Evolutionary conservation across 1,140 invertebrate genomes (phyloP).

Genomic region (Saccostrea echinata): DNA sequence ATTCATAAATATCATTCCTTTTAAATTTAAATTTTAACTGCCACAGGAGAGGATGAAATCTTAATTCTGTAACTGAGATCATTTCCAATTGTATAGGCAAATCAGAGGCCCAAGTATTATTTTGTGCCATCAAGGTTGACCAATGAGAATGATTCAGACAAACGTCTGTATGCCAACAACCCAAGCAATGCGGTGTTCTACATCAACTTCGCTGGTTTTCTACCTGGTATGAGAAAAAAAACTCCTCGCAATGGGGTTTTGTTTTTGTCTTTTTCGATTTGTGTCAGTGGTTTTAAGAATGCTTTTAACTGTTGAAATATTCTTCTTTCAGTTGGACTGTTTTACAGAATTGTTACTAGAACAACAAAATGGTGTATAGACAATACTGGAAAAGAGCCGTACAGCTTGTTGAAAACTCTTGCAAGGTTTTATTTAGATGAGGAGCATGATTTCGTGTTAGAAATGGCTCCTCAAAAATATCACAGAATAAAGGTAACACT

Average conservation of each 20-base stretch:
- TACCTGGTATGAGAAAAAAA: conserved; percentile 71
- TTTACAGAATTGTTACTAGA: conserved; percentile 75
- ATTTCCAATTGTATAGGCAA: background rate
- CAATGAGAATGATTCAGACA: conserved; percentile 33
- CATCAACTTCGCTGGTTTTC: conserved; percentile 75
- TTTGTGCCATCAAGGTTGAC: conserved; percentile 72
- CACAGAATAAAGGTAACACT: conserved; percentile 75
- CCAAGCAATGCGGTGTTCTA: conserved; percentile 73
- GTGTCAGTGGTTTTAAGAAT: background rate
- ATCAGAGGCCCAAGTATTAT: conserved; percentile 55
- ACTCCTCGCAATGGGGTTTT: background rate
- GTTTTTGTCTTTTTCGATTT: background rate
- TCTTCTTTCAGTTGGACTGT: conserved; percentile 72
- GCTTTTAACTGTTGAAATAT: background rate
- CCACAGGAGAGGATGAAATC: background rate
- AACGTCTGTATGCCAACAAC: conserved; percentile 64
- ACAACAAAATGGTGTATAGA: conserved; percentile 75
- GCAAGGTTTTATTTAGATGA: conserved; percentile 75
- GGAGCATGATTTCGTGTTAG: conserved; percentile 77
- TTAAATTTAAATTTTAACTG: background rate
- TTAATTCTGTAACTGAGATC: background rate
- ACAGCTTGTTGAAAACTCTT: conserved; percentile 62
- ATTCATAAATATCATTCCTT: no score
- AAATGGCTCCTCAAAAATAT: conserved; percentile 70
- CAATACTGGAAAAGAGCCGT: conserved; percentile 71